A percentile compares a stretch with the other conserved stretches of the same genome.
Conservation (phyloP, 2,797 vertebrate genomes). For the Falco novaeseelandiae region DNA sequence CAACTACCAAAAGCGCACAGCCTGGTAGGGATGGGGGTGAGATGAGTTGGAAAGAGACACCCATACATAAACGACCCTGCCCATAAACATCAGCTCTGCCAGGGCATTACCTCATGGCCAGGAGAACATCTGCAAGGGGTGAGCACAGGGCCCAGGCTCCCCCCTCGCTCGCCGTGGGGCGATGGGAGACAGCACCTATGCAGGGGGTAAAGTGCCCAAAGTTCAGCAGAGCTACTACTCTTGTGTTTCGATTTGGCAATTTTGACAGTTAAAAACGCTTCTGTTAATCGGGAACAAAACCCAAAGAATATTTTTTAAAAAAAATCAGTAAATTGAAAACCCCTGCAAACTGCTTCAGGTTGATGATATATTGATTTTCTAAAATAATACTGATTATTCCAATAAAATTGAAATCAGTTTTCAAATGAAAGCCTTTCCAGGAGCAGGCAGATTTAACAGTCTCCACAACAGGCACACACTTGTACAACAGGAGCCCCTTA, state of each 20-base stretch:
- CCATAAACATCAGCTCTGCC: not conserved
- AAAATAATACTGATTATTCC: conserved; percentile 51
- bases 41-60: not conserved
- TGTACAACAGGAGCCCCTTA: accelerated
- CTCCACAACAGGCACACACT: accelerated
- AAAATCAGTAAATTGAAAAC: not conserved
- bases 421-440: not conserved
- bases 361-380: conserved; percentile 38
- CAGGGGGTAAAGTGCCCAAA: not conserved
- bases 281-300: not conserved
- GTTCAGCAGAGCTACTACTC: not conserved
- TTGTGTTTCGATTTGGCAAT: not conserved
- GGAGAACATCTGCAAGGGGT: not conserved
- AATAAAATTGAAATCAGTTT: conserved; percentile 46
- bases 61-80: not conserved
- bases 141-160: not conserved
- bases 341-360: not conserved
- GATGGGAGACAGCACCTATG: not conserved
- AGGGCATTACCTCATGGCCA: not conserved
- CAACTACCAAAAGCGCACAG: not conserved
- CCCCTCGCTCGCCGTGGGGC: accelerated
- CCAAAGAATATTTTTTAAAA: not conserved
- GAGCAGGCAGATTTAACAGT: not conserved
- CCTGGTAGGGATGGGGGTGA: not conserved
- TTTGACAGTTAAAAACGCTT: not conserved